phyloP scores from a whole-genome alignment of 1,140 invertebrate genomes.

The Trichogramma pretiosum region DNA sequence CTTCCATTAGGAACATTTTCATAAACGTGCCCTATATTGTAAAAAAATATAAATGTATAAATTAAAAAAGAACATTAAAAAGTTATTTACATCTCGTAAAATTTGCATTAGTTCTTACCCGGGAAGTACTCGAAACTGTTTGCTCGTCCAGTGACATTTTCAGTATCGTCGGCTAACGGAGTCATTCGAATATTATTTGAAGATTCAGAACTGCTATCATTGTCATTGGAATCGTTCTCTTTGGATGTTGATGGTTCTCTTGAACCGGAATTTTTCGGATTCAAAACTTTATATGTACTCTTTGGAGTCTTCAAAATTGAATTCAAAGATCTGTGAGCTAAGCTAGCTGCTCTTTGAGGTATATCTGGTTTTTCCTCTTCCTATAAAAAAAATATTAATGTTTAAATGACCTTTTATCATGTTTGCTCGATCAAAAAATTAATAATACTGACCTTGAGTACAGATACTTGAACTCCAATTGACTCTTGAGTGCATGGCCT shows the following conservation, averaged over 20 bases:
- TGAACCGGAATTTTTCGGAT: conserved; percentile 7
- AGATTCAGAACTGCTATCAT: conserved; percentile 22
- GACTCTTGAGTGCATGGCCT: conserved; percentile 28
- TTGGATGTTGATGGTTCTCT: conserved; percentile 5
- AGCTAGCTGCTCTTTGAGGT: conserved; percentile 31
- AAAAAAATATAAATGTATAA: conserved; percentile 4
- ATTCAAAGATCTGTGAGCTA: conserved; percentile 25
- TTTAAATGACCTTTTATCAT: not conserved
- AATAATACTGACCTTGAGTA: conserved; percentile 13
- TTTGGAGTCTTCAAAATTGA: conserved; percentile 33
- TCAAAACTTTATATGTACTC: conserved; percentile 29
- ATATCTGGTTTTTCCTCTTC: conserved; percentile 33
- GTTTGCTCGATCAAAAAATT: too few relatives aligned
- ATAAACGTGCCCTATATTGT: conserved; percentile 34
- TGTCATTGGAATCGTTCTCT: not conserved
- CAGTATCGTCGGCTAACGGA: conserved; percentile 27
- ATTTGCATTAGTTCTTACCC: conserved; percentile 15
- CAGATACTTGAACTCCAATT: conserved; percentile 37
- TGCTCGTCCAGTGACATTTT: conserved; percentile 35
- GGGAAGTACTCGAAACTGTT: conserved; percentile 49
- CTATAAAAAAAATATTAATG: not conserved
- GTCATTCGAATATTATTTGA: conserved; percentile 26
- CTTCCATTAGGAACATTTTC: conserved; percentile 35
- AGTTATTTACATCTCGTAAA: not conserved
- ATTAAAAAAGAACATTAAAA: not conserved